Evolutionary conservation across 2,888 invertebrate species (phyloP).

Genomic region (Diachrysia chrysitis): DNA sequence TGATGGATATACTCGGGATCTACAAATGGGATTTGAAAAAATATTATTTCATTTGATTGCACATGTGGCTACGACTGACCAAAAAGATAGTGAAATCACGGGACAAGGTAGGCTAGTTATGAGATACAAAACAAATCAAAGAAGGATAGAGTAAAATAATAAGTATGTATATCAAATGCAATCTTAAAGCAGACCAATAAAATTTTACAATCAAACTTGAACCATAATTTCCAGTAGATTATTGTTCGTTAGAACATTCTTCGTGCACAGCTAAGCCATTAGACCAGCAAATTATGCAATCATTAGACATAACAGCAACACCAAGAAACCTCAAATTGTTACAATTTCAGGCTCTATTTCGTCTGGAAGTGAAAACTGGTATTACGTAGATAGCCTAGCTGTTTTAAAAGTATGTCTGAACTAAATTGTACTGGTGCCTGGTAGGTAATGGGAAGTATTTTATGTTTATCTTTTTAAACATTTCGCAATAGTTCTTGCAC

Average conservation of each 20-base stretch:
- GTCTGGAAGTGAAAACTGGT: constrained; percentile 28
- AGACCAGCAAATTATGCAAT: constrained; percentile 25
- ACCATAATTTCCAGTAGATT: background rate
- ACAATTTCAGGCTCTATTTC: constrained; percentile 50
- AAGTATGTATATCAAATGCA: no score
- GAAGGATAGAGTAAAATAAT: no score
- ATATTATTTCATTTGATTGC: no score
- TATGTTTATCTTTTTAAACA: no score
- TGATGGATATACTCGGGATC: no score
- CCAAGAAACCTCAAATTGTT: constrained; percentile 45
- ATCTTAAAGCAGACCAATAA: no score
- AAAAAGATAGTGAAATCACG: no score
- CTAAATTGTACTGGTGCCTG: background rate
- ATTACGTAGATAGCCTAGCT: constrained; percentile 20
- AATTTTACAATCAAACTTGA: background rate
- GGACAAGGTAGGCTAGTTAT: no score
- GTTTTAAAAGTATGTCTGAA: constrained; percentile 8
- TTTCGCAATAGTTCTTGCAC: no score
- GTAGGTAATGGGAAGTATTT: background rate
- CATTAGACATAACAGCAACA: constrained; percentile 32
- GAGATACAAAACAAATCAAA: no score
- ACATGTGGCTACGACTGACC: no score
- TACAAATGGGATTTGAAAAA: no score
- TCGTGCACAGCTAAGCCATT: constrained; percentile 6
- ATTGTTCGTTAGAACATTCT: background rate